These are phyloP conservation scores for Stenopsyche tienmushanensis DNA, from an alignment of 1,140 invertebrate genomes.

Conservation along the genomic window DNA sequence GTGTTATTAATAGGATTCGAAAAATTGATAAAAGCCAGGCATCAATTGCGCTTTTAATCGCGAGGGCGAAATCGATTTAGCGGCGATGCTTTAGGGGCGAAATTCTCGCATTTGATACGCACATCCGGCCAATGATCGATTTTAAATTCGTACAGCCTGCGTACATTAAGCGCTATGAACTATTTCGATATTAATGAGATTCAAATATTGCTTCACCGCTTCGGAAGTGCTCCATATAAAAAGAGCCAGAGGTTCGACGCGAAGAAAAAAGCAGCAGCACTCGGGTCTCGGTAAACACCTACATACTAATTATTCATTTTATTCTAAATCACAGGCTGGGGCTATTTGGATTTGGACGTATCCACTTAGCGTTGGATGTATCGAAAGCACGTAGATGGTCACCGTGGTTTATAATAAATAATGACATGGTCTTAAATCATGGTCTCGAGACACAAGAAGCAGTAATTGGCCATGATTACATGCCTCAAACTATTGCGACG, in stretches of 20 bases:
- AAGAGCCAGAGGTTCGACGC: no score
- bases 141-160: no score
- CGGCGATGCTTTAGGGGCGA: no score
- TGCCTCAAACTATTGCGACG: neutral
- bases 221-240: no score
- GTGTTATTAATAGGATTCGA: neutral
- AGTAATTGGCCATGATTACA: conserved; percentile 23
- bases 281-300: neutral
- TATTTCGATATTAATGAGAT: no score
- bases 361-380: conserved; percentile 8
- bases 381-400: neutral
- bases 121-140: no score
- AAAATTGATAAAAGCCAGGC: neutral
- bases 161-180: no score
- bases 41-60: neutral
- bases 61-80: no score
- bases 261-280: no score
- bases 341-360: neutral
- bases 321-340: neutral
- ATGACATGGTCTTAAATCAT: conserved; percentile 19
- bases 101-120: no score
- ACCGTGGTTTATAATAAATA: conserved; percentile 24
- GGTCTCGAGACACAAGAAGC: conserved; percentile 2
- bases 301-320: neutral
- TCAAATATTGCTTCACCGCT: no score